Base-by-base conservation (phyloP, 2,888 invertebrate species). In the Calliopum simillimum region DNA sequence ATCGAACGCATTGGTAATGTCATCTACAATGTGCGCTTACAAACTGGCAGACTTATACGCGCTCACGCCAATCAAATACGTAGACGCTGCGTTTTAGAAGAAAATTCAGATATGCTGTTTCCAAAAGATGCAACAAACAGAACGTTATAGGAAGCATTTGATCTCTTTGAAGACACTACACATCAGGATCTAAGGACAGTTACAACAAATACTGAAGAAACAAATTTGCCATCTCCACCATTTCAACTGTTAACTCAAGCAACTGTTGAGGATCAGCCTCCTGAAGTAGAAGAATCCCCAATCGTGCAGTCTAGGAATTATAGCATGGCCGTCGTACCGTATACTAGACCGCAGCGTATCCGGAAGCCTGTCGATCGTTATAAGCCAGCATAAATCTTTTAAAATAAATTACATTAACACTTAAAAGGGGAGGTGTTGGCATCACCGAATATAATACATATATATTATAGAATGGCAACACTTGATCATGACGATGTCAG, bases 1-100 rank as follows among this genome's bases (percentile, higher is more conserved):
- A 69, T 72, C 44, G 68, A 71, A 68, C 63, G 55, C 46, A 49
- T 71, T 56, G 73, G 73, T 46, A 72, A 71, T 19, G 71, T 75
- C 5, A 71, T 71, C 25, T 72, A 75, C 63, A 72, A 73, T 44
- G 71, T 75, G 58, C 65, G 62, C 13, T 23, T 71, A 11, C 66
- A 66, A 43, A 63, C 58, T 58, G 68, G 69, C 11, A 70, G 55
- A 16, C 13, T 74, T 44, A 64, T 72, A 62, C 69, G 73, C 1
- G 12, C 68, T 25, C 72, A 72, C 59, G 56, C 67, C 11, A 72
- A 73, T 44, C 72, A 75, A 71, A 49, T 73, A 44, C 68, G 71
- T 23, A 71, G 44, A 56, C 61, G 63, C 41, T 16, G 66, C 23
- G n/a, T 56, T 46, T 8, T 51, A 23, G 43, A 61, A 44, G 16